Evolutionary conservation across 2,797 vertebrate genomes (phyloP).

Genomic region (Ctenosaura bakeri): DNA sequence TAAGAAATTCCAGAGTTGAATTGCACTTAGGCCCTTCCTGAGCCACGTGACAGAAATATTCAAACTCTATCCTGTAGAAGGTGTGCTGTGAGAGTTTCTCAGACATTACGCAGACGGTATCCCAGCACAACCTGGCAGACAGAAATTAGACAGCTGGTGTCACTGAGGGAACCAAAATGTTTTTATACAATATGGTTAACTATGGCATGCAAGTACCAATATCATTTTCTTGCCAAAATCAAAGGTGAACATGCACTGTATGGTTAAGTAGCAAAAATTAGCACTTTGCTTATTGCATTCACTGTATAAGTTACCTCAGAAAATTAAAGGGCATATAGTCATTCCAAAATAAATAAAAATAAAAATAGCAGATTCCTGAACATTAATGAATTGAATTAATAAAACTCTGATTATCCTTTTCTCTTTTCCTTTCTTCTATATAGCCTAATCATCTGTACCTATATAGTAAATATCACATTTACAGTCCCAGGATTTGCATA

Average conservation of each 20-base stretch:
- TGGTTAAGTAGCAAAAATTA: not conserved
- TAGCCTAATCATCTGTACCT: not conserved
- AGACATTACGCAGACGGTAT: too few relatives aligned
- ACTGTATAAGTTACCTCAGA: not conserved
- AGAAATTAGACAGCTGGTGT: not conserved
- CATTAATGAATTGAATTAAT: not conserved
- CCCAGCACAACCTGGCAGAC: not conserved
- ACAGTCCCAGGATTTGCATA: not conserved
- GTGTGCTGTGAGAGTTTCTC: not conserved
- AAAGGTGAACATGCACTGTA: not conserved
- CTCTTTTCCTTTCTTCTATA: not conserved
- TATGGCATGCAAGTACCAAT: not conserved
- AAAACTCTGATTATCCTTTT: not conserved
- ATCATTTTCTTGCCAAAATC: not conserved
- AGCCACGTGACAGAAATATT: not conserved
- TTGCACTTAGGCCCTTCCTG: not conserved
- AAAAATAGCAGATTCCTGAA: not conserved
- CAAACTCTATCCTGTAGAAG: not conserved
- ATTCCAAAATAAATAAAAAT: not conserved
- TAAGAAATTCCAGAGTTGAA: not conserved
- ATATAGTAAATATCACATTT: not conserved
- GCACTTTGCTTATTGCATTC: not conserved
- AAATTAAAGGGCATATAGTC: not conserved
- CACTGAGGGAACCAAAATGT: not conserved
- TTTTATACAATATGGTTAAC: not conserved